Conservation (phyloP, 1,140 invertebrate species). For the Drosophila equinoxialis region DNA sequence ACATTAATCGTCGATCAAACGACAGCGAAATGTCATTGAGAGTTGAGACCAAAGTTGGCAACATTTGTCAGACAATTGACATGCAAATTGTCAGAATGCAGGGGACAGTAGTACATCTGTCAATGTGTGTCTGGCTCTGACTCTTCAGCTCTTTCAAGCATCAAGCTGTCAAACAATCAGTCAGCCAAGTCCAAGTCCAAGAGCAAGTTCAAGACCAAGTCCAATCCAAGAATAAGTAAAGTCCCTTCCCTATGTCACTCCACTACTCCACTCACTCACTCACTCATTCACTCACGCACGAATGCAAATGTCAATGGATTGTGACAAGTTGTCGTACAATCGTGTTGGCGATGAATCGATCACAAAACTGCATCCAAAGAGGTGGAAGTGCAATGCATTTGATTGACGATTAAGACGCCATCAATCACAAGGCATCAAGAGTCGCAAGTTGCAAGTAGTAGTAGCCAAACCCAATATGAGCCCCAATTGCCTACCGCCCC, state of each 20-base stretch:
- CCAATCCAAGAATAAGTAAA: conserved; percentile 40
- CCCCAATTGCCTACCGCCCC: background rate
- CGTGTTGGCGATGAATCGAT: conserved; percentile 47
- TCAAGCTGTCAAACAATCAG: conserved; percentile 73
- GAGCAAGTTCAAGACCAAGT: conserved; percentile 35
- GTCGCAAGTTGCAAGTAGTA: conserved; percentile 52
- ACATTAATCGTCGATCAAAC: conserved; percentile 66
- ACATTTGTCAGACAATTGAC: conserved; percentile 79
- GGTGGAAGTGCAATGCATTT: conserved; percentile 69
- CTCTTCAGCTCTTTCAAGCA: conserved; percentile 19
- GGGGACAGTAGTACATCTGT: conserved; percentile 68
- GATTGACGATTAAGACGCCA: conserved; percentile 82
- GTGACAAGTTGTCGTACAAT: conserved; percentile 70
- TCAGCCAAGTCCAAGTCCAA: conserved; percentile 51
- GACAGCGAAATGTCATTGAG: conserved; percentile 64
- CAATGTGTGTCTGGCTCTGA: conserved; percentile 48
- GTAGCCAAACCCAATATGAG: conserved; percentile 35
- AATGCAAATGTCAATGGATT: conserved; percentile 78
- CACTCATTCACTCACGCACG: conserved; percentile 55
- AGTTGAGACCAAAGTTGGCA: conserved; percentile 71
- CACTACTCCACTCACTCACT: conserved; percentile 39
- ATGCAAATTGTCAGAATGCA: conserved; percentile 69
- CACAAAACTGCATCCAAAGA: conserved; percentile 28
- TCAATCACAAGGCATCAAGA: conserved; percentile 74
- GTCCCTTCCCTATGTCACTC: conserved; percentile 2